These are phyloP conservation scores for Acanthosepion esculentum DNA, from an alignment of 2,888 invertebrate species.

Conservation along the genomic window DNA sequence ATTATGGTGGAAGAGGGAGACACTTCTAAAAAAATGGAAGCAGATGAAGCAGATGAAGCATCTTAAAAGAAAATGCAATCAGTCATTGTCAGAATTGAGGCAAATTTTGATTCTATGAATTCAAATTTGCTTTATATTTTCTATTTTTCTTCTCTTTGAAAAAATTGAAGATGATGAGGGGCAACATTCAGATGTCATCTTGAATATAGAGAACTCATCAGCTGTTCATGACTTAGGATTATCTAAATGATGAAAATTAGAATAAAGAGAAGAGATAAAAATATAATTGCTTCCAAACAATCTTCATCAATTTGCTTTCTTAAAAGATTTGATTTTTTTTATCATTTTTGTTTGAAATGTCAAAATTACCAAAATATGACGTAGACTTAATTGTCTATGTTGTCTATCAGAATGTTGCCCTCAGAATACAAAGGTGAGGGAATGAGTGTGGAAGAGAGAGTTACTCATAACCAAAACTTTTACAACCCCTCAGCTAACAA, in stretches of 20 bases:
- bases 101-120: background rate
- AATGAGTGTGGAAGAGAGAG: background rate
- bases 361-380: constrained; percentile 14
- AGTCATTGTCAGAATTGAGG: constrained; percentile 4
- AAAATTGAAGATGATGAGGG: constrained; percentile 17
- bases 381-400: constrained; percentile 2
- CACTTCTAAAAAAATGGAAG: background rate
- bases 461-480: background rate
- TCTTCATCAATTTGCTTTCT: background rate
- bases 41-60: background rate
- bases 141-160: background rate
- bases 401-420: background rate
- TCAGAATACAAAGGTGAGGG: background rate
- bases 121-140: background rate
- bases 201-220: constrained; percentile 8
- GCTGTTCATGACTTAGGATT: background rate
- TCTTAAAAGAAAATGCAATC: background rate
- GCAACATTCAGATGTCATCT: background rate
- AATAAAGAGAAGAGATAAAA: constrained; percentile 11
- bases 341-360: background rate
- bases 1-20: background rate
- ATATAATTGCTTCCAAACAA: constrained; percentile 33
- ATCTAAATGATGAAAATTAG: background rate
- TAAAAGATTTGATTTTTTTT: background rate
- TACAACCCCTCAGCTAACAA: background rate